A percentile compares a stretch with the other conserved stretches of the same genome.
Evolutionary conservation across 1,140 invertebrate species (phyloP).

Genomic region (Magallana angulata): DNA sequence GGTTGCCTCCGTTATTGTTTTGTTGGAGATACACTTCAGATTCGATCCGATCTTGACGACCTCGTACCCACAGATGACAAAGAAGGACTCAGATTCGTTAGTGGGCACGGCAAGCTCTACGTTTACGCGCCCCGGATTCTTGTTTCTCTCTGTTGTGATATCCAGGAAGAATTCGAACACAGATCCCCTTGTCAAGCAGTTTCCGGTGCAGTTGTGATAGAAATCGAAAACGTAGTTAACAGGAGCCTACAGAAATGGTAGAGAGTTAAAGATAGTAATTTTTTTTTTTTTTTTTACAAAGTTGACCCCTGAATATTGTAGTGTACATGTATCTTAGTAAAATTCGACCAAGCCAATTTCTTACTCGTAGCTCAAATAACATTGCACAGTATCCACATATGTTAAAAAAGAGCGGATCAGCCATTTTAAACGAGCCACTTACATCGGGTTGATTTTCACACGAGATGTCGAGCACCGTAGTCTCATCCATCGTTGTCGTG

Average conservation of each 20-base stretch:
- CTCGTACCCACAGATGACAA: slow-evolving; percentile 46
- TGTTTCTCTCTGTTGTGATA: slow-evolving; percentile 42
- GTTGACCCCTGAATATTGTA: no score
- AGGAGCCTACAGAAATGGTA: slow-evolving; percentile 22
- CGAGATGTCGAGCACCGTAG: background rate
- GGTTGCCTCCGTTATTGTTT: background rate
- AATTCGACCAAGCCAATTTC: no score
- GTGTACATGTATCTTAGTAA: no score
- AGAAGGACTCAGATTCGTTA: slow-evolving; percentile 39
- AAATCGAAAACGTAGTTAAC: slow-evolving; percentile 44
- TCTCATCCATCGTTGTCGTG: background rate
- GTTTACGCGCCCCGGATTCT: slow-evolving; percentile 42
- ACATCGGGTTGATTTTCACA: slow-evolving; percentile 14
- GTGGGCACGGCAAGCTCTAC: slow-evolving; percentile 50
- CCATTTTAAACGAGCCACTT: background rate
- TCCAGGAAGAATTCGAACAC: slow-evolving; percentile 50
- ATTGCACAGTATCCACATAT: no score
- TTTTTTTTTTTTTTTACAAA: no score
- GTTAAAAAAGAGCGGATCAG: background rate
- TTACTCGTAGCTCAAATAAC: no score
- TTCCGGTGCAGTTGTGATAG: slow-evolving; percentile 35
- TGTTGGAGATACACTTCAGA: background rate
- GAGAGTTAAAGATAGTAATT: background rate
- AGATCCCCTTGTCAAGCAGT: slow-evolving; percentile 34
- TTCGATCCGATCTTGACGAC: slow-evolving; percentile 44